Percentiles rank a stretch among this genome's conserved stretches.
These are phyloP conservation scores for Penaeus chinensis DNA, from an alignment of 1,140 invertebrate species.

Conservation along the genomic window DNA sequence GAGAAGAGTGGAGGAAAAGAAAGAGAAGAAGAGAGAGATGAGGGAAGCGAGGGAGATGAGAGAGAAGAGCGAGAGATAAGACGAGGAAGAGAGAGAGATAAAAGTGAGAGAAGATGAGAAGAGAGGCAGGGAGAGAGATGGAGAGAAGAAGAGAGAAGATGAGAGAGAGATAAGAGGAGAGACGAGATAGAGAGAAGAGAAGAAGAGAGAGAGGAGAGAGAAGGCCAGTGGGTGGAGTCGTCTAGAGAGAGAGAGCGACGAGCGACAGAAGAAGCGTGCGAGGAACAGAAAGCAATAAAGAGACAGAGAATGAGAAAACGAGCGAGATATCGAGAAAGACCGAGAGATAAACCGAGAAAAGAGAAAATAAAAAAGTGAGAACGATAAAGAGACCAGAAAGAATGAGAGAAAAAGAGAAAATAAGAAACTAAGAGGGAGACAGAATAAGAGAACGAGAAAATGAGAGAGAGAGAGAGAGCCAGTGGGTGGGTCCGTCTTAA, in stretches of 20 bases:
- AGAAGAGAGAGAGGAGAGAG: too few relatives aligned
- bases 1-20: neutral
- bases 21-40: neutral
- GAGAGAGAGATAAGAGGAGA: neutral
- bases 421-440: neutral
- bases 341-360: neutral
- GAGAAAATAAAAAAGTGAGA: neutral
- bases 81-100: neutral
- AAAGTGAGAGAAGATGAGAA: neutral
- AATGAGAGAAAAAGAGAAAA: neutral
- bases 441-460: too few relatives aligned
- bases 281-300: too few relatives aligned
- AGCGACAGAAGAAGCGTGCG: too few relatives aligned
- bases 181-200: neutral
- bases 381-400: too few relatives aligned
- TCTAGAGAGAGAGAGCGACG: too few relatives aligned
- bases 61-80: neutral
- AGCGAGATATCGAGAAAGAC: neutral
- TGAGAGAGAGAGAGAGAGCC: neutral
- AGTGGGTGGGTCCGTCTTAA: constrained; percentile 14
- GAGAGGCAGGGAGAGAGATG: too few relatives aligned
- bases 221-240: neutral
- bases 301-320: neutral
- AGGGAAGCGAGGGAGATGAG: neutral
- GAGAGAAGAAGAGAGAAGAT: too few relatives aligned